These are phyloP conservation scores for Brachyrhaphis roseni DNA, from an alignment of 2,797 vertebrate genomes.

Conservation along the genomic window DNA sequence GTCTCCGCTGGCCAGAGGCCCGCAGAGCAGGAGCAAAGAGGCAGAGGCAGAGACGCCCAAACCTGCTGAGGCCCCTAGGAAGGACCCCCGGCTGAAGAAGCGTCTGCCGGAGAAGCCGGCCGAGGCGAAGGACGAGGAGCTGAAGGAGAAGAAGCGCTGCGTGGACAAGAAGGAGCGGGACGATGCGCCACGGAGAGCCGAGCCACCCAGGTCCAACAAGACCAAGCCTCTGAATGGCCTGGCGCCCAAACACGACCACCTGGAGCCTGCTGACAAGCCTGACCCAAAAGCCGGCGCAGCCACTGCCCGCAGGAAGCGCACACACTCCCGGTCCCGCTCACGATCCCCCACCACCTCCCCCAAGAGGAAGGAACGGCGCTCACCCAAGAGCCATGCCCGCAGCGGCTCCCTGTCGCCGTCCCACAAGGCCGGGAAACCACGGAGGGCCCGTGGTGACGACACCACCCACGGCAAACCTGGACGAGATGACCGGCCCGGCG, in stretches of 20 bases:
- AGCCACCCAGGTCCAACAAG: conserved; percentile 83
- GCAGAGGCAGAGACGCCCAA: conserved; percentile 81
- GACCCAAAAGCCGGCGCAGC: conserved; percentile 82
- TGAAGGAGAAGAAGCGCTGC: conserved; percentile 88
- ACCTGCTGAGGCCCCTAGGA: conserved; percentile 83
- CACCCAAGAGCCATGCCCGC: conserved; percentile 88
- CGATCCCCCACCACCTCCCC: conserved; percentile 88
- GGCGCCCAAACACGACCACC: conserved; percentile 83
- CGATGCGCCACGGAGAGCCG: conserved; percentile 77
- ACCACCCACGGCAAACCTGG: conserved; percentile 54
- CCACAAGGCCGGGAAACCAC: conserved; percentile 84
- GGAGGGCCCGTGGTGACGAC: conserved; percentile 83
- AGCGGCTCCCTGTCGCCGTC: conserved; percentile 85
- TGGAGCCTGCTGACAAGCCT: conserved; percentile 82
- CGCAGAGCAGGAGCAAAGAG: conserved; percentile 73
- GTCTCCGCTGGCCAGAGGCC: conserved; percentile 83
- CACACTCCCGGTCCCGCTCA: conserved; percentile 89
- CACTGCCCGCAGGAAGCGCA: conserved; percentile 87
- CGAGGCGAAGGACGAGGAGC: conserved; percentile 85
- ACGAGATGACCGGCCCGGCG: conserved; percentile 85
- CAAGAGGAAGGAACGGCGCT: conserved; percentile 91
- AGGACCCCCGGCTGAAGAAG: conserved; percentile 91
- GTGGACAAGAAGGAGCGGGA: conserved; percentile 90
- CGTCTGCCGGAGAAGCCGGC: conserved; percentile 85
- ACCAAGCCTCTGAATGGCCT: conserved; percentile 89